Base-by-base conservation (phyloP, 2,888 invertebrate genomes). In the Autographa gamma region DNA sequence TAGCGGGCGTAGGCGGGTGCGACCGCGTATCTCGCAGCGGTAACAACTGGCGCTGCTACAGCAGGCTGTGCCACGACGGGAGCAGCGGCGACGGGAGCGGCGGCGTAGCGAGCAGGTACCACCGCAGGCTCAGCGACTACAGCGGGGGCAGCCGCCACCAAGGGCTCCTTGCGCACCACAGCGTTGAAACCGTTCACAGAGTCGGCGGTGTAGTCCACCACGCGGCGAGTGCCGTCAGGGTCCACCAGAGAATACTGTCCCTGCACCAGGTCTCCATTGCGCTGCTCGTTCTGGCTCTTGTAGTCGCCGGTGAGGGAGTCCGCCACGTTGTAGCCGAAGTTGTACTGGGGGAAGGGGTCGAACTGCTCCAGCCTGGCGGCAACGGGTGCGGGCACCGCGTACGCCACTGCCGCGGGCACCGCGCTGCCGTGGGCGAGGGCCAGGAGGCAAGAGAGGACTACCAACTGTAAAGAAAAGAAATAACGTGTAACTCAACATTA, bases 321-420 rank as follows among this genome's bases (percentile, higher is more conserved):
- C 0, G 91, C 91, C 19, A 95, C 94, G 64, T 92, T 86, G 77
- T 94, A 95, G 48, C 92, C 93, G 77, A 91, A 94, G 61, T 87
- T 88, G 90, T 97, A 97, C 86, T 96, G 96, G 0, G 97, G 97
- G 66, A 94, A 89, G 0, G 96, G 93, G 85, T 96, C 96, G 83
- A 96, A 96, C 71, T 96, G 92, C 73, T 94, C 95, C 0, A 94
- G 67, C 52, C 88, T 83, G 60, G 88, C 88, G 13, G 86, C 85
- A 16, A 86, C 81, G 13, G 75, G 67, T 0, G 76, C 79, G 8
- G 83, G 81, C 14, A 85, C 84, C 71, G 84, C 64, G 32, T 91
- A 90, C 0, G 91, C 89, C 1, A 91, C 87, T 13, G 90, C 90
- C 6, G 91, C 92, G 7, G 94, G 91, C 48, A 92, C 90, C 68